phyloP scores from a whole-genome alignment of 2,797 vertebrate species.

The Kryptolebias ocellatus region DNA sequence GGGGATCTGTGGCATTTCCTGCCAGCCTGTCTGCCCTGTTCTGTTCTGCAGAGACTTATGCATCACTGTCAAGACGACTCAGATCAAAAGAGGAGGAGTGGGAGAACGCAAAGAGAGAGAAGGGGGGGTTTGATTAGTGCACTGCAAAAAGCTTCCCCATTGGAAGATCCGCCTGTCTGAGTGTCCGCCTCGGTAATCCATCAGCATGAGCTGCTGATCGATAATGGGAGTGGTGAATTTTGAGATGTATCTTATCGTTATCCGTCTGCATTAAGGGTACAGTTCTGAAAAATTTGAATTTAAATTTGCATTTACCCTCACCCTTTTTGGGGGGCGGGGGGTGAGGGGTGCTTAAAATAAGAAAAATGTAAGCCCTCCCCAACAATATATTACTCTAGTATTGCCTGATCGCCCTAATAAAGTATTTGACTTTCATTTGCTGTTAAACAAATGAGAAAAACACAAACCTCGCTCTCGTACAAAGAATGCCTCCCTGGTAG shows the following conservation, averaged over 20 bases:
- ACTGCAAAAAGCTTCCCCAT: slow-evolving; percentile 64
- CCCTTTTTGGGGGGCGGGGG: too few species aligned
- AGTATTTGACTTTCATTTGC: slow-evolving; percentile 20
- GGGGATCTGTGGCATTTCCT: slow-evolving; percentile 74
- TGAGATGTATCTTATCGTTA: slow-evolving; percentile 61
- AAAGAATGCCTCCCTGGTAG: slow-evolving; percentile 10
- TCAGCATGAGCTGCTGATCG: slow-evolving; percentile 71
- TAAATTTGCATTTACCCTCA: slow-evolving; percentile 11
- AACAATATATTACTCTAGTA: background rate
- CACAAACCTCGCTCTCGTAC: background rate
- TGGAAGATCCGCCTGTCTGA: slow-evolving; percentile 72
- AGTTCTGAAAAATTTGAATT: slow-evolving; percentile 34
- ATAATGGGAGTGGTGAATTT: slow-evolving; percentile 70
- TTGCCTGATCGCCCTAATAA: background rate
- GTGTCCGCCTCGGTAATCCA: slow-evolving; percentile 69
- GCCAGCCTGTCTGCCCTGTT: slow-evolving; percentile 57
- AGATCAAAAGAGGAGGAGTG: slow-evolving; percentile 64
- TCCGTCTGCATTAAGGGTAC: slow-evolving; percentile 58
- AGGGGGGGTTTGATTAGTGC: slow-evolving; percentile 58
- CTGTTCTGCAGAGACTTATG: slow-evolving; percentile 60
- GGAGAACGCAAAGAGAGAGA: background rate
- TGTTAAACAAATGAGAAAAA: slow-evolving; percentile 1
- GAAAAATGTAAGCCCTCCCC: background rate
- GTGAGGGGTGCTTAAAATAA: background rate
- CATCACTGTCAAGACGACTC: slow-evolving; percentile 78